A percentile compares a stretch with the other conserved stretches of the same genome.
Conservation (phyloP, 2,888 invertebrate genomes). For the Drosophila demipolita region DNA sequence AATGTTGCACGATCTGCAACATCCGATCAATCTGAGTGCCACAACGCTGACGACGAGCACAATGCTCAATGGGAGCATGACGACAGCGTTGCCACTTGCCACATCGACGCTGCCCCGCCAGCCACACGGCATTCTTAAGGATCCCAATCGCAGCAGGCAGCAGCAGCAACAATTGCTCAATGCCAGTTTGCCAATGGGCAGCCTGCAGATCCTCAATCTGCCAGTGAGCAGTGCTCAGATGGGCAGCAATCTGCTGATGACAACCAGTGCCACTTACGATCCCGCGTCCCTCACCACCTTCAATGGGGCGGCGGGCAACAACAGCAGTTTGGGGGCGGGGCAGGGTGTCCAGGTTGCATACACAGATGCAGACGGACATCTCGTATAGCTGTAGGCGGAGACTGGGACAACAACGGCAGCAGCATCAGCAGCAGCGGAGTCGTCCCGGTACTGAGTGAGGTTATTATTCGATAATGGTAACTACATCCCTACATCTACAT, state of each 20-base stretch:
- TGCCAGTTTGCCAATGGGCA: constrained; percentile 82
- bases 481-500: constrained; percentile 27
- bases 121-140: constrained; percentile 88
- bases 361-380: constrained; percentile 85
- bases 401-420: constrained; percentile 58
- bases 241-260: constrained; percentile 83
- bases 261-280: constrained; percentile 82
- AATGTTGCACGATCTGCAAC: constrained; percentile 79
- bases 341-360: constrained; percentile 81
- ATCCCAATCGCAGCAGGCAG: constrained; percentile 88
- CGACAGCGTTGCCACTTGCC: constrained; percentile 67
- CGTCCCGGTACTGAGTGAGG: constrained; percentile 69
- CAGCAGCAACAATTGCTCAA: constrained; percentile 85
- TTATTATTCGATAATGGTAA: constrained; percentile 34
- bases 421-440: constrained; percentile 22
- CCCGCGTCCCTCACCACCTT: constrained; percentile 84
- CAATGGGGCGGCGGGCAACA: constrained; percentile 60
- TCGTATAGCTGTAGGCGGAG: constrained; percentile 85
- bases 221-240: constrained; percentile 86
- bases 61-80: constrained; percentile 83
- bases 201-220: constrained; percentile 87
- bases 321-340: not conserved
- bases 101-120: constrained; percentile 85
- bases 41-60: constrained; percentile 83
- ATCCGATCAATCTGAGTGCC: constrained; percentile 82